Base-by-base conservation (phyloP, 2,797 vertebrate genomes). In the Sebastes glaucus region DNA sequence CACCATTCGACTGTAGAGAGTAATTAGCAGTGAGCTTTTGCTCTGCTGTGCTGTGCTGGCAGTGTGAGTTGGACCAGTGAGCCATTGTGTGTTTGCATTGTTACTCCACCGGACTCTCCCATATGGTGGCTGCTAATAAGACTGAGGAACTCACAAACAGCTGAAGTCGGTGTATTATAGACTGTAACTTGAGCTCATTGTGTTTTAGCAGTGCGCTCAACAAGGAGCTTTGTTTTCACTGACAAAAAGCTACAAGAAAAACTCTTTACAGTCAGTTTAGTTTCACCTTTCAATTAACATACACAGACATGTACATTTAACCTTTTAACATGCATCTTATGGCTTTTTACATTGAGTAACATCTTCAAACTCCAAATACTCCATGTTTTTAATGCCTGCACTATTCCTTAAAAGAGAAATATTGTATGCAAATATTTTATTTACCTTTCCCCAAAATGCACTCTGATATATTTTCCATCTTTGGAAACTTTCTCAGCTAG, bases 141-240 rank as follows among this genome's bases (percentile, higher is more conserved):
- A 59, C 23, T 4, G 63, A 38, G 62, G 2, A 59, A 13, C 80
- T 71, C 74, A 56, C 70, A 72, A 70, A 76, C 85, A 80, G 74
- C 79, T 79, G 59, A 83, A 56, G 62, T 14, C 57, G 65, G 18
- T 77, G 69, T 83, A 83, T 49, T 83, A 83, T 49, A 20, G 53
- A 65, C 70, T 87, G 83, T 79, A 83, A 87, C 64, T 22, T 70
- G 77, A 89, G 82, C 78, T 86, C 53, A 82, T 74, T 86, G 78
- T 78, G 71, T 38, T 67, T 11, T 55, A 65, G 57, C 56, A 8
- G 25, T 27, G 69, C 6, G 3, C 66, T 66, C 78, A 68, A 57
- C 32, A 28, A 59, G 30, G 28, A 46, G 33, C 63, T 84, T 83
- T 85, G 74, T 82, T 82, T 14, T 53, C n/a, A 81, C 28, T 57